phyloP scores from a whole-genome alignment of 1,140 invertebrate genomes.

The Pseudomyrmex concolor region DNA sequence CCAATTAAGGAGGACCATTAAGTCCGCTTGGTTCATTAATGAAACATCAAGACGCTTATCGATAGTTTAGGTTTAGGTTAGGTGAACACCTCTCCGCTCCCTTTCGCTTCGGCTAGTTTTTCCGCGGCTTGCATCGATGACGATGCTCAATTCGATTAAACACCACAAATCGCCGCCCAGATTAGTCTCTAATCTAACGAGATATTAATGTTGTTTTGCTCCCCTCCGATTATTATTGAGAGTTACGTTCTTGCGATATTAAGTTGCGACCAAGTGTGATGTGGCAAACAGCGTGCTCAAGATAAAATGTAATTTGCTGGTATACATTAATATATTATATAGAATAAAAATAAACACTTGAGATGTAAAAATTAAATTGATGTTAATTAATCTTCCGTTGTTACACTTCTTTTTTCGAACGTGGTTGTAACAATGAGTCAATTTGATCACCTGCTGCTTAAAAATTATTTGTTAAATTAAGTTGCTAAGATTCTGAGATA shows the following conservation, averaged over 20 bases:
- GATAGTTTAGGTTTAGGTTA: slow-evolving; percentile 33
- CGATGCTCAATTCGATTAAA: slow-evolving; percentile 51
- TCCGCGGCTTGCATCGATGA: slow-evolving; percentile 31
- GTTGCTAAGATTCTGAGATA: no score
- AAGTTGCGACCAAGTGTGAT: slow-evolving; percentile 31
- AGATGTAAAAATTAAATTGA: neutral
- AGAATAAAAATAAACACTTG: neutral
- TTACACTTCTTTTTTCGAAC: no score
- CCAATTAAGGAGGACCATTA: slow-evolving; percentile 68
- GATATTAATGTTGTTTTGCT: slow-evolving; percentile 51
- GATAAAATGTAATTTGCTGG: slow-evolving; percentile 11
- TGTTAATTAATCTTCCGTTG: neutral
- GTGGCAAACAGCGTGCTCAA: slow-evolving; percentile 7
- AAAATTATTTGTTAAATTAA: no score
- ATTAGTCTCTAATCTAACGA: slow-evolving; percentile 30
- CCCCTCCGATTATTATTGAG: neutral
- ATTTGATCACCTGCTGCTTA: no score
- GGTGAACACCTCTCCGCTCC: neutral
- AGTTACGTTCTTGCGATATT: slow-evolving; percentile 30
- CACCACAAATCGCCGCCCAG: slow-evolving; percentile 3
- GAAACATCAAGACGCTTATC: slow-evolving; percentile 70
- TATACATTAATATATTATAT: no score
- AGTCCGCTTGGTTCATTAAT: slow-evolving; percentile 70
- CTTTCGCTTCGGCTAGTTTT: slow-evolving; percentile 10
- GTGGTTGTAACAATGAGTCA: no score